Evolutionary conservation across 2,797 vertebrate genomes (phyloP), one percentile per base, ranked within the genome.

Genomic region (Acrossocheilus fasciatus): DNA sequence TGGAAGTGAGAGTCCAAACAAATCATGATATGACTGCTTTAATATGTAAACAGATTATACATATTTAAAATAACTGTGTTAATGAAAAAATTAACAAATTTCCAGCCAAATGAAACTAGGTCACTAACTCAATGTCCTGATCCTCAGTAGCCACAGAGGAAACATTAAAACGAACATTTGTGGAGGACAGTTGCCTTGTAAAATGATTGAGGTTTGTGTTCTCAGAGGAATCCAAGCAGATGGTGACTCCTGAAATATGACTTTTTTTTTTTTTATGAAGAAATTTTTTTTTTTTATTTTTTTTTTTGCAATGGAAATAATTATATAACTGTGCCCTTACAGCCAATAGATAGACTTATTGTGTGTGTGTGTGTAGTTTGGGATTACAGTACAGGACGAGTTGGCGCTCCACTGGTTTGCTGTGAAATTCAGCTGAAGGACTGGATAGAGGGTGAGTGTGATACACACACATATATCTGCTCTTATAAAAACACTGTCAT

Each of bases 381-480:
- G 96, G 98, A 99, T 93, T 99, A 97, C 91, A 97, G 97, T 91
- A 98, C 98, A 57, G 98, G 98, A 88, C 95, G 98, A 96, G 98
- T 99, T 70, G 98, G 98, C 87, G 97, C 96, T 4, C 98, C 98
- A 0, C 94, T 99, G 92, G 94, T 97, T 88, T 99, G 98, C 93
- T 97, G 96, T 94, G 98, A 99, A 94, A 96, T 99, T 92, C 97
- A 96, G 78, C 94, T 99, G 75, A 91, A 96, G 93, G 98, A 98
- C 95, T 99, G 98, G 98, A 94, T 95, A 86, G 98, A 99, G 96
- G 98, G 98, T 99, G 92, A 96, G 95, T 90, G 69, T 41, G 57
- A 66, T 20, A 30, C 20, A 62, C 73, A 47, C 81, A 15, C 57
- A 64, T 62, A 50, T 36, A 75, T 86, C 66, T 62, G 70, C 57